Percentiles rank a stretch among this genome's conserved stretches.
Conservation (phyloP, 2,888 invertebrate species). For the Apamea crenata region DNA sequence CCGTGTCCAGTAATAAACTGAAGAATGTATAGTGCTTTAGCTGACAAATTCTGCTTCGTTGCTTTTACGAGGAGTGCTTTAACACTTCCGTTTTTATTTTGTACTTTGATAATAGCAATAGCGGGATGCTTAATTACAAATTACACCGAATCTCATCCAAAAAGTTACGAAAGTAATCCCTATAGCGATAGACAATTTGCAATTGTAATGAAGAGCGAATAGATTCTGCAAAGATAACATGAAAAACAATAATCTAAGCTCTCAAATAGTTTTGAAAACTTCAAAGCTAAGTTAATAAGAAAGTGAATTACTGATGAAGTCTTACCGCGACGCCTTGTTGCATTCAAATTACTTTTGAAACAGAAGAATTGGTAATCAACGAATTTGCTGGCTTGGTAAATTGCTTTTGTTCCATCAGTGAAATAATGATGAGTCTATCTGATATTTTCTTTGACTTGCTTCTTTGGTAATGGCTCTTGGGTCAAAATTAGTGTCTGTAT, state of each 20-base stretch:
- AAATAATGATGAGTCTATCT: constrained; percentile 36
- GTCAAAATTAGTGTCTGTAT: constrained; percentile 2
- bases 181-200: background rate
- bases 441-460: constrained; percentile 28
- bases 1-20: constrained; percentile 52
- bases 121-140: background rate
- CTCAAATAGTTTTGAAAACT: constrained; percentile 33
- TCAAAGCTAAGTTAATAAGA: constrained; percentile 19
- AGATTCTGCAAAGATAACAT: background rate
- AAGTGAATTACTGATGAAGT: constrained; percentile 33
- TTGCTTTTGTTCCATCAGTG: constrained; percentile 45
- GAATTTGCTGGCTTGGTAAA: constrained; percentile 44
- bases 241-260: background rate
- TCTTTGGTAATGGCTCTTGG: constrained; percentile 1
- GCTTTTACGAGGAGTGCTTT: constrained; percentile 41
- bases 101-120: constrained; percentile 2
- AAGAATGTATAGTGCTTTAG: constrained; percentile 46
- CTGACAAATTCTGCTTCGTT: constrained; percentile 43
- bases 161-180: background rate
- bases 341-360: constrained; percentile 50
- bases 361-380: constrained; percentile 45
- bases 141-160: background rate
- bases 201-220: constrained; percentile 1
- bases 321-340: constrained; percentile 30
- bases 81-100: constrained; percentile 29